Percentiles rank a stretch among this genome's conserved stretches.
Evolutionary conservation across 2,888 invertebrate genomes (phyloP).

Genomic region (Drosophila bunnanda): DNA sequence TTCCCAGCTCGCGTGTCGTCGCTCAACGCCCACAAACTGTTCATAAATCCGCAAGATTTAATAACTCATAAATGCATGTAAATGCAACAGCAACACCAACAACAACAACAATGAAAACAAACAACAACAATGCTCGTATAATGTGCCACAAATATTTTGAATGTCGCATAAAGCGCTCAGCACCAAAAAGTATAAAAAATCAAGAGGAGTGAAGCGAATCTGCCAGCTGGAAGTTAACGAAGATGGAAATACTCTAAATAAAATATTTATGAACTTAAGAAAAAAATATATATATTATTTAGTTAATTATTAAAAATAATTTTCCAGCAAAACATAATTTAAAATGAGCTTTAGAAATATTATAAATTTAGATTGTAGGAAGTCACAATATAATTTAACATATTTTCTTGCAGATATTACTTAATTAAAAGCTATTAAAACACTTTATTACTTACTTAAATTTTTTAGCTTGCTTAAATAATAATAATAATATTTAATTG

Average conservation of each 20-base stretch:
- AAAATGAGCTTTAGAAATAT: background rate
- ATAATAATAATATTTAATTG: background rate
- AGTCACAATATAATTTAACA: background rate
- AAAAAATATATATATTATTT: background rate
- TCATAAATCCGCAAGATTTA: conserved; percentile 77
- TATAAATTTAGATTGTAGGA: background rate
- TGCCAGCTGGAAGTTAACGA: background rate
- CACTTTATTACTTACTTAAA: too few relatives aligned
- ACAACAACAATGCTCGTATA: conserved; percentile 56
- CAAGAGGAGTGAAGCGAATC: conserved; percentile 20
- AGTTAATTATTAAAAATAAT: background rate
- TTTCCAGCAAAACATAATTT: background rate
- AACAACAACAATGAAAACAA: background rate
- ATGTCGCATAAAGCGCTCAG: conserved; percentile 63
- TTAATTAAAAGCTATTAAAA: background rate
- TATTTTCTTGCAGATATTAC: too few relatives aligned
- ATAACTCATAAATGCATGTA: conserved; percentile 79
- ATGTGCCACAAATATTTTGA: conserved; percentile 75
- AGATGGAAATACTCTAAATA: conserved; percentile 1
- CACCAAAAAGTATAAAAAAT: conserved; percentile 19
- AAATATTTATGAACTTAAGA: background rate
- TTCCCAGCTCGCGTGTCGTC: conserved; percentile 73
- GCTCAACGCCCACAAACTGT: conserved; percentile 59
- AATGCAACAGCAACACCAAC: conserved; percentile 54
- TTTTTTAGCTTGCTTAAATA: background rate